These are phyloP conservation scores for Hirudinaria manillensis DNA, from an alignment of 2,888 invertebrate genomes.

Conservation along the genomic window DNA sequence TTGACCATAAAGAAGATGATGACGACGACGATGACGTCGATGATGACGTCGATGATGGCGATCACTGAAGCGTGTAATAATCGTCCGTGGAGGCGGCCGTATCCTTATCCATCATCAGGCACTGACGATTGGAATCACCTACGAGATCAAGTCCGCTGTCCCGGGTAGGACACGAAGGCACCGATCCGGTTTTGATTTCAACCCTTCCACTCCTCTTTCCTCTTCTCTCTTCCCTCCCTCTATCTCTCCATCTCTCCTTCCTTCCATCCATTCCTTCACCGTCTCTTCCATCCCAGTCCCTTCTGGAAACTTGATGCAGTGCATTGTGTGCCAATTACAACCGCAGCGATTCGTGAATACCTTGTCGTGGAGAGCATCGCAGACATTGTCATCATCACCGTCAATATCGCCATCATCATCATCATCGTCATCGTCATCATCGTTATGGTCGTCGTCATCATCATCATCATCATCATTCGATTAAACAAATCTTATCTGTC, in stretches of 20 bases:
- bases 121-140: no score
- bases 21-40: slow-evolving; percentile 27
- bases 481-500: neutral
- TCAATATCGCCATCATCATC: slow-evolving; percentile 16
- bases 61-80: no score
- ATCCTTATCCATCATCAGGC: no score
- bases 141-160: no score
- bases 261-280: neutral
- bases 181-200: neutral
- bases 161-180: no score
- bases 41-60: slow-evolving; percentile 26
- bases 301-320: no score
- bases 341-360: no score
- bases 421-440: slow-evolving; percentile 23
- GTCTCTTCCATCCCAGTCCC: neutral
- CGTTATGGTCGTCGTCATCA: neutral
- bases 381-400: slow-evolving; percentile 9
- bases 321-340: no score
- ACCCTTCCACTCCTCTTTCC: neutral
- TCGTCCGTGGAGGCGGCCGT: no score
- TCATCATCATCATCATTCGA: neutral
- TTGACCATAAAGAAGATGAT: slow-evolving; percentile 10
- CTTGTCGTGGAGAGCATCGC: no score
- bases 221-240: neutral
- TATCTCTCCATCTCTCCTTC: neutral